Base-by-base conservation (phyloP, 2,113 vertebrate genomes). In the Empidonax alnorum region DNA sequence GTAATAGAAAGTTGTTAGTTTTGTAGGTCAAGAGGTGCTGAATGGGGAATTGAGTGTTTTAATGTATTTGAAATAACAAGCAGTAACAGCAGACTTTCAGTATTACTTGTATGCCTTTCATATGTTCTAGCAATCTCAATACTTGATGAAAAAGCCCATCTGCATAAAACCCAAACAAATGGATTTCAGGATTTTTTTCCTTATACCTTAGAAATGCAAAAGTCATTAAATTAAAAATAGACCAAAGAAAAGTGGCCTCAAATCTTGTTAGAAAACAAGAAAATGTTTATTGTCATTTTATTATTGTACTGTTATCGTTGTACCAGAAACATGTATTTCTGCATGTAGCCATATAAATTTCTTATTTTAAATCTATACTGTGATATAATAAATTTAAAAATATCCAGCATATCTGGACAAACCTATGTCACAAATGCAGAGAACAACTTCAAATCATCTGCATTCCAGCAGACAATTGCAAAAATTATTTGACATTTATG, bases 371-470 rank as follows among this genome's bases (percentile, higher is more conserved):
- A 52, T 72, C 53, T 42, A n/a, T 87, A 81, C 22, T 47, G 16
- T 91, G 68, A 86, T 78, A 69, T 44, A 90, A 93, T 82, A 41
- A 76, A 31, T 80, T 91, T 12, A 63, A 85, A 94, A 94, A 62
- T 95, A 74, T 89, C 31, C 37, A 88, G 72, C 89, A 53, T 19
- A 13, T 82, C 47, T 56, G 52, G 84, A 56, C 23, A 90, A 92
- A 73, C 28, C 11, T 86, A 46, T 52, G 33, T 66, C 53, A 14
- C 16, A 92, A 50, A 84, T 78, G 10, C 31, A 90, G 42, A 73
- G 18, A 73, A 63, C 39, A 84, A 52, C 15, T 81, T 92, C 63
- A 87, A 93, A 33, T 31, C 6, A 17, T 81, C 18, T 90, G 44
- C 71, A 69, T 94, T 95, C 9, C 79, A 76, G 91, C 73, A 93